These are phyloP conservation scores for Liparis tanakae DNA, from an alignment of 2,797 vertebrate genomes.

Conservation along the genomic window DNA sequence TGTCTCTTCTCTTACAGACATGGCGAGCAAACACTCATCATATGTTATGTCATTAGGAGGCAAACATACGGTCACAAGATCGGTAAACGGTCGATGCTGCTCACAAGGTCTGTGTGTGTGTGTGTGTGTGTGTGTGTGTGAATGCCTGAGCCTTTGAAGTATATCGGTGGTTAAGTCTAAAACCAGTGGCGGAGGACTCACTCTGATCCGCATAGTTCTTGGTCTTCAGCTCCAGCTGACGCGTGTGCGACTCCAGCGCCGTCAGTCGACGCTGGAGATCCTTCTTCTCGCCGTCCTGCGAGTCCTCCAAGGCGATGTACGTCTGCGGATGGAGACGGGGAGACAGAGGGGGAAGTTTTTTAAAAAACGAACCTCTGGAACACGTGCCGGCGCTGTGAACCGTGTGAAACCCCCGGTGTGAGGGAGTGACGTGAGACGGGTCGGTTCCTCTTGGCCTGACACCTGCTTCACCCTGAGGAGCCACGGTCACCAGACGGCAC, in stretches of 20 bases:
- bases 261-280: conserved; percentile 91
- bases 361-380: neutral
- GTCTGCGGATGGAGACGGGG: conserved; percentile 80
- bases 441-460: conserved; percentile 2
- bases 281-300: conserved; percentile 97
- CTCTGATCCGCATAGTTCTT: conserved; percentile 98
- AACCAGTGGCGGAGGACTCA: conserved; percentile 78
- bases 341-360: neutral
- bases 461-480: neutral
- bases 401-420: neutral
- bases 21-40: conserved; percentile 13
- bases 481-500: neutral
- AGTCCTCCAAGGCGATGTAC: conserved; percentile 96
- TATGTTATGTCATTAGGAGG: conserved; percentile 15
- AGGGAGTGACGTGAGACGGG: neutral
- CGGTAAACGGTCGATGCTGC: conserved; percentile 31
- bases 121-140: neutral
- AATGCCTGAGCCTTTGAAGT: neutral
- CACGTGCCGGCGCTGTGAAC: neutral
- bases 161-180: neutral
- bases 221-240: conserved; percentile 94
- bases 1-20: conserved; percentile 6
- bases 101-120: conserved; percentile 29
- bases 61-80: conserved; percentile 60
- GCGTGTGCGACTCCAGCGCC: conserved; percentile 90